Percentiles rank a stretch among this genome's conserved stretches.
phyloP scores from a whole-genome alignment of 2,113 vertebrate genomes.

The Callipepla californica region DNA sequence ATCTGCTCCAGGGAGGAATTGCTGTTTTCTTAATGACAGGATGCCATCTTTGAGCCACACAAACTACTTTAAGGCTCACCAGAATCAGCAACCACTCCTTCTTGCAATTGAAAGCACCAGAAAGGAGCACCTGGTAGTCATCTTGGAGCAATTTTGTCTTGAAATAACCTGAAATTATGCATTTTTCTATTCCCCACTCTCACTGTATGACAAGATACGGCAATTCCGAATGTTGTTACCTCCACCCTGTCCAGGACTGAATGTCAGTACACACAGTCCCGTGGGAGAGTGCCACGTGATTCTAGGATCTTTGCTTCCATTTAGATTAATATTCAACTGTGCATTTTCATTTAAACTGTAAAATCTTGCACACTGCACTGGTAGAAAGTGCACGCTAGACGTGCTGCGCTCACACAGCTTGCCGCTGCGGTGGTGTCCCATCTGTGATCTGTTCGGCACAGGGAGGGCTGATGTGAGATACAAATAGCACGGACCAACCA shows the following conservation, averaged over 20 bases:
- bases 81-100: neutral
- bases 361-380: neutral
- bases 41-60: neutral
- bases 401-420: neutral
- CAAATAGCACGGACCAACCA: neutral
- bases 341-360: neutral
- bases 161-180: neutral
- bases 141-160: neutral
- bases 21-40: neutral
- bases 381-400: neutral
- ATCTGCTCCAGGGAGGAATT: neutral
- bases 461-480: neutral
- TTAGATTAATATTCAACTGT: conserved; percentile 45
- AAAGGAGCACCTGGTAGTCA: neutral
- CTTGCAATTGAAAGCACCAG: neutral
- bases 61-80: neutral
- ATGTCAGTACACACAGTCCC: neutral
- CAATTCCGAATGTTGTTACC: neutral
- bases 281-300: neutral
- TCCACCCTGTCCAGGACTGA: neutral
- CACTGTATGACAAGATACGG: neutral
- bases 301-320: neutral
- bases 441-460: neutral
- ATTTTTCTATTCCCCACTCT: neutral
- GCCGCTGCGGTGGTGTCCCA: neutral